Evolutionary conservation across 2,797 vertebrate genomes (phyloP).

Genomic region (Myripristis murdjan): DNA sequence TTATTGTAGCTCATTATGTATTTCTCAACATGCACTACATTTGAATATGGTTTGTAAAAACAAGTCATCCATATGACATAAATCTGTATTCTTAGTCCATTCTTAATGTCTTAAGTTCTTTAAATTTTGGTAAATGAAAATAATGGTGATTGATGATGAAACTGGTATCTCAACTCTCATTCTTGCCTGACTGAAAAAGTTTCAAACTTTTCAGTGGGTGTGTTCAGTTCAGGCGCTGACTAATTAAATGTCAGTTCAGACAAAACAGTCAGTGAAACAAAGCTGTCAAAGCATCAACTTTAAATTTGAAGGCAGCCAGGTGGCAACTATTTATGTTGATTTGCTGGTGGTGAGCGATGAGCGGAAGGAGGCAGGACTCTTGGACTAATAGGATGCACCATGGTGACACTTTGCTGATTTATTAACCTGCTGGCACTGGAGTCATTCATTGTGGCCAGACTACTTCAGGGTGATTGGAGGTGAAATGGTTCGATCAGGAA

Average conservation of each 20-base stretch:
- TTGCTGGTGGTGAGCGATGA: neutral
- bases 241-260: conserved; percentile 60
- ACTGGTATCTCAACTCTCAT: too few species aligned
- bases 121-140: too few species aligned
- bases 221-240: neutral
- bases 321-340: conserved; percentile 17
- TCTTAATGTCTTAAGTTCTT: too few species aligned
- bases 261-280: conserved; percentile 34
- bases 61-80: too few species aligned
- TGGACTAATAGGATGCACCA: conserved; percentile 15
- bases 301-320: conserved; percentile 39
- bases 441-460: neutral
- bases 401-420: neutral
- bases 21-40: too few species aligned
- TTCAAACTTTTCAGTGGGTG: conserved; percentile 4
- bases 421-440: neutral
- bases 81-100: too few species aligned
- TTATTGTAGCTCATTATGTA: too few species aligned
- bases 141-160: too few species aligned
- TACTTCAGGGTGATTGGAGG: neutral
- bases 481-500: neutral
- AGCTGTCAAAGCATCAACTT: conserved; percentile 57
- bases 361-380: conserved; percentile 2
- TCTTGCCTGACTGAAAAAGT: conserved; percentile 23
- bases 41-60: too few species aligned